Evolutionary conservation across 2,113 vertebrate species (phyloP).

Genomic region (Lampris incognitus): DNA sequence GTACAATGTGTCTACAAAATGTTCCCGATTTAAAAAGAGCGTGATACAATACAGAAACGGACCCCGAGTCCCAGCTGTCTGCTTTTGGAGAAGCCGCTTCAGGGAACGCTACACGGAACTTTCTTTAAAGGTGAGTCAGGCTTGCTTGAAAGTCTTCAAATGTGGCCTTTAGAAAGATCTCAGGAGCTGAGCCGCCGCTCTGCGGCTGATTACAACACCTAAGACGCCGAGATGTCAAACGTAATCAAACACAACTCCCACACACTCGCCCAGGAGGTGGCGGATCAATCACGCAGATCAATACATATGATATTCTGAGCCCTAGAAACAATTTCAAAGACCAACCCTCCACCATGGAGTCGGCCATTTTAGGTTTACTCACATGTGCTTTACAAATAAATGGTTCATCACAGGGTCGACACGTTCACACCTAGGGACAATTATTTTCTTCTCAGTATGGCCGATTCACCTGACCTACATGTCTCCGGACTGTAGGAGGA

Average conservation of each 20-base stretch:
- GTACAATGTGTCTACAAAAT: neutral
- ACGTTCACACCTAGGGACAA: too few relatives aligned
- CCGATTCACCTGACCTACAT: too few relatives aligned
- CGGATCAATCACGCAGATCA: neutral
- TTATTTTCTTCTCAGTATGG: too few relatives aligned
- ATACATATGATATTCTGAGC: too few relatives aligned
- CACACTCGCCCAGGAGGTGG: neutral
- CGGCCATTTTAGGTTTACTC: too few relatives aligned
- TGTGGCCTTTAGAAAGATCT: slow-evolving; percentile 10
- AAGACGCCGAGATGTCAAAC: neutral
- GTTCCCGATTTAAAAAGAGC: neutral
- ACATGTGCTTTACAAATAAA: too few relatives aligned
- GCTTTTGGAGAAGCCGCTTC: slow-evolving; percentile 9
- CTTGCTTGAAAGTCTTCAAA: slow-evolving; percentile 22
- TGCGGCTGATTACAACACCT: slow-evolving; percentile 13
- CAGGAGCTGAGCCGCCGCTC: slow-evolving; percentile 5
- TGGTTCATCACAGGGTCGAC: too few relatives aligned
- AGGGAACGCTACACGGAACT: neutral
- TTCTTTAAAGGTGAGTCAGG: slow-evolving; percentile 19
- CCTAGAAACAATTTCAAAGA: too few relatives aligned
- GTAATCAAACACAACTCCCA: slow-evolving; percentile 3
- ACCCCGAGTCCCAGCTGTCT: neutral
- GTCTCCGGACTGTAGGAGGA: too few relatives aligned
- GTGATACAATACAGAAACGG: slow-evolving; percentile 4
- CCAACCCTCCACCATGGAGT: too few relatives aligned